Evolutionary conservation across 2,113 vertebrate genomes (phyloP).

Genomic region (Oceanites oceanicus): DNA sequence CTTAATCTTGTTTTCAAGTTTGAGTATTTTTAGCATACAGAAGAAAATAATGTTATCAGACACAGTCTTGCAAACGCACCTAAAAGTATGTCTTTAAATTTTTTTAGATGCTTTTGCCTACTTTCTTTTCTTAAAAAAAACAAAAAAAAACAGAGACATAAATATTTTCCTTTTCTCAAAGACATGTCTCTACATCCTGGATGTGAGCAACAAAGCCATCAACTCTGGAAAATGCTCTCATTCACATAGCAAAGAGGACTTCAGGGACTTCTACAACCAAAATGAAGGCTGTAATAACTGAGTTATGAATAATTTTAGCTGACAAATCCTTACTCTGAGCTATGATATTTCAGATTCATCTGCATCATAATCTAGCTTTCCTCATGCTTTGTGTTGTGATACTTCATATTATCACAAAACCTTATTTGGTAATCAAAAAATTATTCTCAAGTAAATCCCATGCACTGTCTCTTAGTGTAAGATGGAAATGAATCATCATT

Average conservation of each 20-base stretch:
- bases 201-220: neutral
- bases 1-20: neutral
- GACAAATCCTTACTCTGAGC: neutral
- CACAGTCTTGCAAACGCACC: neutral
- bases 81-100: neutral
- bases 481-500: neutral
- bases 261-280: neutral
- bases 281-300: neutral
- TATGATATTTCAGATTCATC: neutral
- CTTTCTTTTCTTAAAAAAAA: neutral
- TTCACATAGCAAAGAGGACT: neutral
- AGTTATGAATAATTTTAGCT: neutral
- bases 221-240: neutral
- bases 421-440: neutral
- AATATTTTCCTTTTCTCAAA: neutral
- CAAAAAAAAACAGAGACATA: neutral
- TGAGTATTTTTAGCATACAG: neutral
- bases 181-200: neutral
- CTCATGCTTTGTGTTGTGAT: neutral
- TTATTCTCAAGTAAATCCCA: neutral
- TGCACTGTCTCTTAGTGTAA: no score
- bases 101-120: neutral
- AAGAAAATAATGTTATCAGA: neutral
- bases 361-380: neutral
- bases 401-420: neutral